These are phyloP conservation scores for Ciconia stormi DNA, from an alignment of 2,113 vertebrate genomes.

Conservation along the genomic window DNA sequence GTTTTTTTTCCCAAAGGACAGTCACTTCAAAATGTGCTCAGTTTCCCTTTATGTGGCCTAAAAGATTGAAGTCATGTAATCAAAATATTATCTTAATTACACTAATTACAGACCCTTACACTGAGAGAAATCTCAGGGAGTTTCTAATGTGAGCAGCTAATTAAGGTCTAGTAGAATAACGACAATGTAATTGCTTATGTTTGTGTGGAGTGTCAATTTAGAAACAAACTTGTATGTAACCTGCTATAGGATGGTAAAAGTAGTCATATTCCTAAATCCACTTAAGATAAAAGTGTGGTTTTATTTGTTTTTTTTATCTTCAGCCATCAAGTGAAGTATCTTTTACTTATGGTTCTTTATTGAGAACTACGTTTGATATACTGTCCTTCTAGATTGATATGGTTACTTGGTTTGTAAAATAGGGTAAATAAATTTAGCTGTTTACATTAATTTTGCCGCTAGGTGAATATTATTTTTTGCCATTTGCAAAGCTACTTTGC, in stretches of 20 bases:
- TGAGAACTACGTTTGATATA: not conserved
- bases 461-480: not conserved
- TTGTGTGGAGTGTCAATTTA: slow-evolving; percentile 48
- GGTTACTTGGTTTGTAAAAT: not conserved
- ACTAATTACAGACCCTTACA: slow-evolving; percentile 56
- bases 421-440: not conserved
- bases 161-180: slow-evolving; percentile 57
- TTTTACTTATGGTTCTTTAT: not conserved
- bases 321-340: not conserved
- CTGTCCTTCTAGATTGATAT: not conserved
- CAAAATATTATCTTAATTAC: slow-evolving; percentile 68
- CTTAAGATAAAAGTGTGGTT: not conserved
- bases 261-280: not conserved
- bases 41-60: slow-evolving; percentile 27
- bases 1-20: not conserved
- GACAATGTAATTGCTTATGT: slow-evolving; percentile 27
- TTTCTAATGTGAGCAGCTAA: slow-evolving; percentile 58
- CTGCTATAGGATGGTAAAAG: not conserved
- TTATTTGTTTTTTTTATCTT: not conserved
- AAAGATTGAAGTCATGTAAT: slow-evolving; percentile 52
- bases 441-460: not conserved
- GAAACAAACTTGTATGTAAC: not conserved
- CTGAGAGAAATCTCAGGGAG: slow-evolving; percentile 40
- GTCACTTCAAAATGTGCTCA: slow-evolving; percentile 6
- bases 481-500: not conserved